Base-by-base conservation (phyloP, 2,888 invertebrate species). In the Caenorhabditis becei region DNA sequence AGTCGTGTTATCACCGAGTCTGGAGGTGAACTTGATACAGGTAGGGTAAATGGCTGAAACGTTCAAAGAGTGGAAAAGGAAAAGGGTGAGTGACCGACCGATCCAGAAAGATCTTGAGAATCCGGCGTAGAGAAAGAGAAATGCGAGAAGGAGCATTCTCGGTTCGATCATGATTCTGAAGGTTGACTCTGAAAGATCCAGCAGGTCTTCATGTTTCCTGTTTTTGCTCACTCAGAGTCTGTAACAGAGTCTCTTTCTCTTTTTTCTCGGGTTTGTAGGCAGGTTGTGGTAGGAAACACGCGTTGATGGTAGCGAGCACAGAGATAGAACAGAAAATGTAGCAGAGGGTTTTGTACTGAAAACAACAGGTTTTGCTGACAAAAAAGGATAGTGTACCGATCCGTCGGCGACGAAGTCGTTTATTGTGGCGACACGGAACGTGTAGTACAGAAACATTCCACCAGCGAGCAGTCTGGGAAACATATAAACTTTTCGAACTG, bases 81-180 rank as follows among this genome's bases (percentile, higher is more conserved):
- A 26, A 23, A 26, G n/a, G 1, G 41, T n/a, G n/a, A n/a, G 7
- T 14, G 23, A 51, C 49, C 8, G 20, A 72, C 72, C 62, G 56
- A 80, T 80, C 80, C 80, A 80, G 41, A 80, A 80, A 24, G 77
- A 77, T 10, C 80, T 44, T 0, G 77, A 80, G 26, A 80, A 77
- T 47, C 80, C 80, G 37, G 80, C 71, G 18, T 80, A 80, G 1
- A 80, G 26, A 54, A 80, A 80, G 4, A 80, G 61, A 4, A 80
- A 61, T 0, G 80, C 53, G n/a, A 80, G 62, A 2, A 80, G 75
- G 5, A 49, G 26, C 80, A 80, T 80, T 28, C 49, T 44, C 3
- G 41, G 20, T 10, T 72, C 63, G 5, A n/a, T n/a, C 62, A 80
- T 71, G 16, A 80, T 35, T 49, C 37, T 44, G 49, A 75, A 80